A percentile compares a stretch with the other conserved stretches of the same genome.
Conservation (phyloP, 2,888 invertebrate genomes). For the Erpobdella octoculata region DNA sequence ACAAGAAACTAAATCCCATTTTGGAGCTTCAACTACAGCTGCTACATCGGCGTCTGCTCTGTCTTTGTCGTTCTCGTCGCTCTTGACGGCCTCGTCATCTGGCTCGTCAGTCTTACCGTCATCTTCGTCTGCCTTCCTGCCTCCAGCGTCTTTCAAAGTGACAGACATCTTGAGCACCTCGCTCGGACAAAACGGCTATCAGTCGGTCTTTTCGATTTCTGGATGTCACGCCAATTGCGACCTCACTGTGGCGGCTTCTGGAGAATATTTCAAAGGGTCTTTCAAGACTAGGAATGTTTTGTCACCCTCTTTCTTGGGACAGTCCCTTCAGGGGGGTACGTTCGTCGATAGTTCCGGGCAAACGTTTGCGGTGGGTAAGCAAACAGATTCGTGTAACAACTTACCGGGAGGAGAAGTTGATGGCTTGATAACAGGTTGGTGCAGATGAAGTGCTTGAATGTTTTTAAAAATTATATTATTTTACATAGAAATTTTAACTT, state of each 20-base stretch:
- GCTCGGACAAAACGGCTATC: background rate
- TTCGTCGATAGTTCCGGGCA: background rate
- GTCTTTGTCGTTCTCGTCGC: too few relatives aligned
- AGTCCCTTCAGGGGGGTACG: background rate
- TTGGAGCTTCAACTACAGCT: too few relatives aligned
- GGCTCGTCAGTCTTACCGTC: background rate
- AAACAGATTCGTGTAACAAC: too few relatives aligned
- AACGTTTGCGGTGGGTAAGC: background rate
- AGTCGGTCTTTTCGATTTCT: background rate
- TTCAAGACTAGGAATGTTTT: background rate
- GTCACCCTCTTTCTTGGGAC: background rate
- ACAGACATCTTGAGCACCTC: background rate
- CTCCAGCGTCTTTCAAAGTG: constrained; percentile 1
- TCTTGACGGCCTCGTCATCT: too few relatives aligned
- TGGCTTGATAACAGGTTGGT: too few relatives aligned
- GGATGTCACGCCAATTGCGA: background rate
- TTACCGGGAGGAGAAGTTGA: too few relatives aligned
- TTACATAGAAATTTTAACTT: too few relatives aligned
- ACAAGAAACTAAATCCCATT: too few relatives aligned
- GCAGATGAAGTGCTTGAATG: too few relatives aligned
- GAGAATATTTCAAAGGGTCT: too few relatives aligned
- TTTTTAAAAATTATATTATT: too few relatives aligned
- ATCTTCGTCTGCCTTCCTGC: background rate
- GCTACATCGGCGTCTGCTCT: too few relatives aligned
- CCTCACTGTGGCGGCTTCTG: background rate